Evolutionary conservation across 2,113 vertebrate species (phyloP), one percentile per base, ranked within the genome.

Genomic region (Passer domesticus): DNA sequence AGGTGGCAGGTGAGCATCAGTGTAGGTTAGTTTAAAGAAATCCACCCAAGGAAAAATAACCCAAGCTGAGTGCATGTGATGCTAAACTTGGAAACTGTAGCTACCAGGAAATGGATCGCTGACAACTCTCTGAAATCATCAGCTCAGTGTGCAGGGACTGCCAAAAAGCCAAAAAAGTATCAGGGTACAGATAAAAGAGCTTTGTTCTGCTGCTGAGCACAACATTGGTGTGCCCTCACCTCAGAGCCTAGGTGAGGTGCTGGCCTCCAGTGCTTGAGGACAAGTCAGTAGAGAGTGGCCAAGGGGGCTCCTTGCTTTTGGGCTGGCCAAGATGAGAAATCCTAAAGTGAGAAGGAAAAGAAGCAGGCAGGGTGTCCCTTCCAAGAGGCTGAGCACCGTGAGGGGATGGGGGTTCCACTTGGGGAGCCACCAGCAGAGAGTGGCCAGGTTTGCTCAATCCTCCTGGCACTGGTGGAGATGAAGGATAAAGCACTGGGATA

Each of bases 381-480:
- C 31, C 35, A 39, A 20, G 23, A 68, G 28, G 44, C 24, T 0
- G 0, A 92, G 75, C 33, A 43, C 21, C 0, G 0, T 9, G 23
- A 20, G 13, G 4, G 5, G 13, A 3, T 35, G 79, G 6, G 41
- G 10, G 2, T 8, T 68, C 33, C 33, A 15, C 22, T 3, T 5
- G 4, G 10, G 19, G 20, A 83, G 7, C 3, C n/a, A 62, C 10
- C 35, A 81, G n/a, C 28, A 74, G 35, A 84, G 13, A 53, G 15
- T 10, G 33, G 35, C 35, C n/a, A 47, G n/a, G 28, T 92, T 77
- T 80, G n/a, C 6, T 85, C 15, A 3, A 9, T 69, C 14, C 28
- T 79, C 20, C 52, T 94, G 28, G 19, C 62, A 55, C 15, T n/a
- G 49, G 9, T 39, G 30, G 63, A 49, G 55, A 35, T 13, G 19